Evolutionary conservation across 2,888 invertebrate genomes (phyloP), one percentile per base, ranked within the genome.

Genomic region (Mellilla xanthometata): DNA sequence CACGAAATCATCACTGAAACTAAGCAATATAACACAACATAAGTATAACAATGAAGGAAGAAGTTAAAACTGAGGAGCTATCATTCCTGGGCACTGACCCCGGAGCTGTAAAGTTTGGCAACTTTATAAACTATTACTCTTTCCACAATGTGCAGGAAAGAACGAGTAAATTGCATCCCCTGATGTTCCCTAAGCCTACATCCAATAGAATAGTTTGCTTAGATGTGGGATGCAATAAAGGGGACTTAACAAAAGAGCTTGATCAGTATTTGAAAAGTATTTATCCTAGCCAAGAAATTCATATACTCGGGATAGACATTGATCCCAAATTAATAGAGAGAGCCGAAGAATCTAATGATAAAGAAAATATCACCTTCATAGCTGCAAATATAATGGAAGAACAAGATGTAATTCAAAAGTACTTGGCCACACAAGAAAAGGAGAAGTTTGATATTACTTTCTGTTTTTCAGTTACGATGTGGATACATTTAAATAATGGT

Each of bases 391-490:
- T 95, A 30, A 92, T 94, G 90, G 71, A 66, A 26, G 60, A 76
- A 1, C 61, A 47, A 22, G 75, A 60, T 23, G 39, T 68, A 2
- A 68, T 94, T n/a, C 56, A 75, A 5, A 55, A 76, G 0, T 93
- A 91, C 73, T 77, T 95, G 38, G 46, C 65, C 19, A 55, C 53
- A 1, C 58, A 81, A 50, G 62, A 81, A 1, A 88, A 80, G 33
- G 34, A 62, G 0, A 85, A 73, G 48, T 96, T 95, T 82, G 93
- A 94, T 80, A 85, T 92, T 2, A 90, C 92, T 34, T 95, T 95
- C 74, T 95, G 95, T 70, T 96, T 96, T 72, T 96, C 96, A 5
- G 92, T 96, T 19, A 95, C 96, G 10, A 96, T 97, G 96, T 97
- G 97, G 97, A 95, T 97, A 65, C 97, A 97, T 79, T 74, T 97